Evolutionary conservation across 2,797 vertebrate genomes (phyloP), one percentile per base, ranked within the genome.

Genomic region (Sebastes taczanowskii): DNA sequence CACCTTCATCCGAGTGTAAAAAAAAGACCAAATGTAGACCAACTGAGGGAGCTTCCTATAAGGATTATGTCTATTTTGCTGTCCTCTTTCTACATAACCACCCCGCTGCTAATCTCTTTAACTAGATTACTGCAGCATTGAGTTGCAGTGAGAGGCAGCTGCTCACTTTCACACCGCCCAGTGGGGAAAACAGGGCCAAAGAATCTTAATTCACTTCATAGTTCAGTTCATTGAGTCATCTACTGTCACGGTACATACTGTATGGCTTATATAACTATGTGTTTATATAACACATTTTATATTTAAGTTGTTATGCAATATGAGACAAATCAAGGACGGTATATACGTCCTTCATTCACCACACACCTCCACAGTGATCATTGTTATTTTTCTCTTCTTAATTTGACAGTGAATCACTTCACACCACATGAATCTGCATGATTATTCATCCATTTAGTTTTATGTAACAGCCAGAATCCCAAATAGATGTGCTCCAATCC

Each of bases 51-150:
- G 74, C 71, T 81, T 71, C 25, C 65, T 8, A 1, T 1, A 11
- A 76, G 87, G 91, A 93, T 94, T 92, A 94, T 52, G 71, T 90
- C 86, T 89, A 81, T 92, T 92, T 86, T 88, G 78, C 84, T 64
- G 77, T 77, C 68, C 20, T 81, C 82, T 69, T 78, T 65, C 81
- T 84, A 71, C 71, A 88, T 91, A 92, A 89, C 74, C 62, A 35
- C 58, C 71, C 63, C 3, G 55, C 58, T 10, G 61, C 69, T 95
- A 95, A 95, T 95, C 94, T 86, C 84, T 77, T 90, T 86, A 92
- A 90, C 86, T 82, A 90, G 93, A 93, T 95, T 93, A 92, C 49
- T 75, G 46, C 59, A 53, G 78, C 1, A 6, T 34, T 1, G 3
- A 79, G 69, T 62, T 74, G 18, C 72, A 82, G 72, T 20, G 8